Evolutionary conservation across 2,888 invertebrate species (phyloP), one percentile per base, ranked within the genome.

Genomic region (Mystacides longicornis): DNA sequence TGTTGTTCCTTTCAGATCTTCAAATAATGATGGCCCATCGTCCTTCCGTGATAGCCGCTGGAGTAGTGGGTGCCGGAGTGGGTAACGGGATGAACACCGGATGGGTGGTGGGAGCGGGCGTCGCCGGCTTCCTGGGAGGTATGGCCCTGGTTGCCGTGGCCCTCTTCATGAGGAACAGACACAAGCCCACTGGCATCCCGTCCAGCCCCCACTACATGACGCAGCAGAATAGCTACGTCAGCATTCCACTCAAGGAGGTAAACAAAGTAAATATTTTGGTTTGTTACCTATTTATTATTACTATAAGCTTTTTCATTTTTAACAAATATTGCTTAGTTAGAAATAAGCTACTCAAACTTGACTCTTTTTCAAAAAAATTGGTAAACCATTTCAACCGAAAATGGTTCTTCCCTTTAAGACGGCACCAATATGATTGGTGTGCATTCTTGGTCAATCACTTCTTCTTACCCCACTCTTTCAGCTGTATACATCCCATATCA

Each of bases 161-260:
- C 57, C 81, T 64, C 64, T 56, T 77, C 68, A 62, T 67, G 67
- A 67, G 74, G 23, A 31, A 43, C 9, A n/a, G n/a, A n/a, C n/a
- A n/a, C n/a, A 33, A 47, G 58, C 72, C 72, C 55, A 79, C 80
- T 23, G 76, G 82, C 33, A 81, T 88, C 2, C 86, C 87, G 0
- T 83, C 87, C 43, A 87, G 87, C 51, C 89, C 89, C 0, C 89
- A 88, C 67, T 92, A 90, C 67, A 88, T 87, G 63, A 83, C 87
- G 23, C 89, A 88, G 66, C 88, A 87, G 66, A 91, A 91, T 68
- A 86, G 89, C 61, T 91, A 91, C 69, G 88, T 89, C 59, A 85
- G 89, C 21, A 85, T 91, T 45, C 91, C 91, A 1, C 73, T 89
- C 58, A 87, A 87, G 67, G 89, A 90, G 69, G 85, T 87, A 66